A percentile compares a stretch with the other conserved stretches of the same genome.
phyloP scores from a whole-genome alignment of 2,797 vertebrate genomes.

The Cryptoprocta ferox region DNA sequence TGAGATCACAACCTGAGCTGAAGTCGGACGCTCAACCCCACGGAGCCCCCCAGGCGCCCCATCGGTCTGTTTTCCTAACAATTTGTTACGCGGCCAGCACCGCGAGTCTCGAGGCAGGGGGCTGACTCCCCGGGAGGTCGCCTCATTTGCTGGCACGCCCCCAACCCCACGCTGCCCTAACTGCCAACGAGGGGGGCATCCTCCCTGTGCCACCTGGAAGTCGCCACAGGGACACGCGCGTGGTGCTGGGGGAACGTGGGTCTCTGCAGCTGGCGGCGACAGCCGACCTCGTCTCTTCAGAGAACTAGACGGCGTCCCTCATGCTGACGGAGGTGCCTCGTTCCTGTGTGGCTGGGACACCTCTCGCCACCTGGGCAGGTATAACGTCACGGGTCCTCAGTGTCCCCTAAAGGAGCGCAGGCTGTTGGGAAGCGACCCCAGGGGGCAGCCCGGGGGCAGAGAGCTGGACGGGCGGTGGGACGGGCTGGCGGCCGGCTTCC shows the following conservation, averaged over 20 bases:
- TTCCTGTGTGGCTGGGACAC: neutral
- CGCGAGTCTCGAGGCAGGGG: neutral
- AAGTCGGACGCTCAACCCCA: too few species aligned
- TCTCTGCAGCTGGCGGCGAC: too few species aligned
- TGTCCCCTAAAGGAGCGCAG: neutral
- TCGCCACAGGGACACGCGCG: neutral
- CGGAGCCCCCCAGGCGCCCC: too few species aligned
- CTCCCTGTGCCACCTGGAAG: neutral
- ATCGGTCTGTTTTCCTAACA: neutral
- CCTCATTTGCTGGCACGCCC: too few species aligned
- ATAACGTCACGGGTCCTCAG: neutral
- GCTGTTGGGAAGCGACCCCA: neutral
- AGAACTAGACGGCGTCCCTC: neutral
- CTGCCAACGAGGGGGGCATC: neutral
- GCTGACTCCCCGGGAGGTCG: neutral
- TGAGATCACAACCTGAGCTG: too few species aligned
- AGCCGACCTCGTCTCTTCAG: neutral
- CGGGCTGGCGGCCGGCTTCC: neutral
- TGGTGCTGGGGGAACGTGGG: accelerated
- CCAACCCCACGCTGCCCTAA: neutral
- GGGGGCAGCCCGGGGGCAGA: neutral
- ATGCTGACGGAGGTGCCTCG: neutral
- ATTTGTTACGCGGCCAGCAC: too few species aligned
- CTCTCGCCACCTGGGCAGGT: neutral
- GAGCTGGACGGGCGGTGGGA: neutral